phyloP scores from a whole-genome alignment of 2,113 vertebrate genomes.

The Phaethornis superciliosus region DNA sequence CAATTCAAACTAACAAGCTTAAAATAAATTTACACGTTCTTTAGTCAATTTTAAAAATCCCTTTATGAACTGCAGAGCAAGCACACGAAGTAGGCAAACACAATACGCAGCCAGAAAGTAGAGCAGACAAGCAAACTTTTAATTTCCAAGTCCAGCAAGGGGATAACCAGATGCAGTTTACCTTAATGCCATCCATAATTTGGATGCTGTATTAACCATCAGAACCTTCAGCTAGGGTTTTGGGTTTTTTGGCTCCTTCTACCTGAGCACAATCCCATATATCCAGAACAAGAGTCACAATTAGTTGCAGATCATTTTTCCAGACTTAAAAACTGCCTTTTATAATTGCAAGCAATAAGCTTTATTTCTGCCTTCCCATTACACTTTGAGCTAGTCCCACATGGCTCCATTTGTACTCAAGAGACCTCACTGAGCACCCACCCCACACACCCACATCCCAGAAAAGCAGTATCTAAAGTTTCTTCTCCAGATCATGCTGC shows the following conservation, averaged over 20 bases:
- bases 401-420: background rate
- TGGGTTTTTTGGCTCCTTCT: background rate
- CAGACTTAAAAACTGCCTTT: background rate
- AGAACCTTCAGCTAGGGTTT: background rate
- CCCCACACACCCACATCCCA: background rate
- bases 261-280: background rate
- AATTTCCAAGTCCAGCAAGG: background rate
- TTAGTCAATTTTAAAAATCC: background rate
- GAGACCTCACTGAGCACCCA: background rate
- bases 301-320: background rate
- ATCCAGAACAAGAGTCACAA: background rate
- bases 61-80: background rate
- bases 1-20: background rate
- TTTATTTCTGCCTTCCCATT: background rate
- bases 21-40: background rate
- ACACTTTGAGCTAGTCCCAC: background rate
- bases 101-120: background rate
- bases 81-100: background rate
- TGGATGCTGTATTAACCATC: background rate
- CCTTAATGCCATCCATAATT: background rate
- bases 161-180: background rate
- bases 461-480: background rate
- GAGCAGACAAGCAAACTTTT: background rate
- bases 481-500: accelerated
- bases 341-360: background rate